Conservation (phyloP, 2,113 vertebrate species). For the Ovis canadensis region DNA sequence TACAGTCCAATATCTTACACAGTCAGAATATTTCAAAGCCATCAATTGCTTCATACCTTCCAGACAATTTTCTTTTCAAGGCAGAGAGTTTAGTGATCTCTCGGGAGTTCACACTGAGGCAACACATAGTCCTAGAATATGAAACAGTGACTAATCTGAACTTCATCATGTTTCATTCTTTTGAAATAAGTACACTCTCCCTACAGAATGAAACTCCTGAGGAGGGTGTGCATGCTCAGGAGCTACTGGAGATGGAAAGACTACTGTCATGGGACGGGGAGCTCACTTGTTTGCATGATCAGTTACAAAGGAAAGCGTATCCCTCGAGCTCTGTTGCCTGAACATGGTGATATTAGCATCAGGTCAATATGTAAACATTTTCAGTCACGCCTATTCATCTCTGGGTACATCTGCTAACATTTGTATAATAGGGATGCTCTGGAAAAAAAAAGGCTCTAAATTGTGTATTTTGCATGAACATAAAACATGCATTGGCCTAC, state of each 20-base stretch:
- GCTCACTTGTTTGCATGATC: conserved; percentile 38
- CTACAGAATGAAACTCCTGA: background rate
- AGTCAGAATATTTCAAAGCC: background rate
- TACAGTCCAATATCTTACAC: background rate
- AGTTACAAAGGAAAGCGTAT: background rate
- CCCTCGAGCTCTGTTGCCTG: background rate
- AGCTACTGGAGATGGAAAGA: background rate
- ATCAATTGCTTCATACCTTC: background rate
- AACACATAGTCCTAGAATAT: background rate
- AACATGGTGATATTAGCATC: background rate
- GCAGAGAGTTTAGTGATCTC: background rate
- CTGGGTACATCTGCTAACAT: background rate
- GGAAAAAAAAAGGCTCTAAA: background rate
- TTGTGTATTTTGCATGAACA: background rate
- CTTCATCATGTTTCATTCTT: background rate
- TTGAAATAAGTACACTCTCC: background rate
- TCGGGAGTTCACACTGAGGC: rapidly evolving
- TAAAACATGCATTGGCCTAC: background rate
- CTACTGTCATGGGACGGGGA: conserved; percentile 54
- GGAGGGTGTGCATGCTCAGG: background rate
- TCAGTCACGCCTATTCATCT: background rate
- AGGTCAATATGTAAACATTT: background rate
- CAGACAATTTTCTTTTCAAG: background rate
- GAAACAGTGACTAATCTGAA: background rate
- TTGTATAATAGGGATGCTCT: rapidly evolving